Conservation (phyloP, 1,140 invertebrate genomes). For the Trichomalopsis sarcophagae region DNA sequence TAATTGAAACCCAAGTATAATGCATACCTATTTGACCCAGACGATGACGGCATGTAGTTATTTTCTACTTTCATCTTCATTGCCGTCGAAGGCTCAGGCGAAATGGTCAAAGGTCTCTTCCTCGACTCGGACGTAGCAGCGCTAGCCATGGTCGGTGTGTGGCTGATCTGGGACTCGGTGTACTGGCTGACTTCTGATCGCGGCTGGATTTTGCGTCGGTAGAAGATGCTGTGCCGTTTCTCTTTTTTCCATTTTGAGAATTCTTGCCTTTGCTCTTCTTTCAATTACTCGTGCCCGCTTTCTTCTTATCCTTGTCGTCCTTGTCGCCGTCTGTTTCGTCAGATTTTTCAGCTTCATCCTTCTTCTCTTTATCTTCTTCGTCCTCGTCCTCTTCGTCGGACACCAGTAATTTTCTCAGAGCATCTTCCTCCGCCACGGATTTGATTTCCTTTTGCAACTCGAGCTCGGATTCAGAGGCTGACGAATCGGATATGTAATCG, state of each 20-base stretch:
- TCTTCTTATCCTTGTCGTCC: constrained; percentile 67
- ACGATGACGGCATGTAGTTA: constrained; percentile 64
- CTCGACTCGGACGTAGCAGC: constrained; percentile 58
- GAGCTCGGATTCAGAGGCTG: constrained; percentile 85
- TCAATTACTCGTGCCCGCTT: neutral
- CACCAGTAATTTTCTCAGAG: constrained; percentile 87
- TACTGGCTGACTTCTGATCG: constrained; percentile 66
- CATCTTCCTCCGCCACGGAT: constrained; percentile 93
- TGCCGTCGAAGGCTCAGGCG: constrained; percentile 74
- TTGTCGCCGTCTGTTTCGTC: constrained; percentile 77
- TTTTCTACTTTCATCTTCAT: constrained; percentile 80
- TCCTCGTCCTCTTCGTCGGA: constrained; percentile 94
- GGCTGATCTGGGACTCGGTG: constrained; percentile 79
- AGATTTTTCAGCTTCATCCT: constrained; percentile 78
- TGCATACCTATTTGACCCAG: constrained; percentile 68
- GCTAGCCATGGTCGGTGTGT: constrained; percentile 76
- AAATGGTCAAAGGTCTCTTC: constrained; percentile 73
- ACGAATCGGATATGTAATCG: constrained; percentile 91
- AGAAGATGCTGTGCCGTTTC: constrained; percentile 79
- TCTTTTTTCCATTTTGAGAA: constrained; percentile 69
- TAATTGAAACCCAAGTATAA: neutral
- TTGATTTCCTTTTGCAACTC: constrained; percentile 85
- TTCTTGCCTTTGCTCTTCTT: constrained; percentile 67
- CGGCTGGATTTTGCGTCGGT: constrained; percentile 78
- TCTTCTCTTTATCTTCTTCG: constrained; percentile 81